Conservation (phyloP, 1,140 invertebrate genomes). For the Teleogryllus occipitalis region DNA sequence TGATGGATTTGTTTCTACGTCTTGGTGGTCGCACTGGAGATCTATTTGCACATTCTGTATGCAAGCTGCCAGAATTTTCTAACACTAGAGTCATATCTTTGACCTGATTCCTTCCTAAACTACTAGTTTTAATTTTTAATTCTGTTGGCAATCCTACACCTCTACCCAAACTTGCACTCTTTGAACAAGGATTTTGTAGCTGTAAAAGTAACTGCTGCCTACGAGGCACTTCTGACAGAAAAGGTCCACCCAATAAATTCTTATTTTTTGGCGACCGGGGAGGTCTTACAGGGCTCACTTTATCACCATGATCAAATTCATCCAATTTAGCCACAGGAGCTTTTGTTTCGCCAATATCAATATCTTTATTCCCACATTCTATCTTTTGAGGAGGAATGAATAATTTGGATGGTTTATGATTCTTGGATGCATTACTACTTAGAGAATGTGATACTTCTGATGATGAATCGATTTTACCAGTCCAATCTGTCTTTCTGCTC, state of each 20-base stretch:
- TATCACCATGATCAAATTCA: slow-evolving; percentile 6
- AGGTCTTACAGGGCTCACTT: slow-evolving; percentile 17
- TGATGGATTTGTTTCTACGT: slow-evolving; percentile 14
- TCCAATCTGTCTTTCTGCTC: background rate
- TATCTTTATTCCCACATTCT: slow-evolving; percentile 1
- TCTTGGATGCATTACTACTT: background rate
- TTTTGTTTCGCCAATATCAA: slow-evolving; percentile 3
- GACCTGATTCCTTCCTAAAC: background rate
- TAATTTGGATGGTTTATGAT: background rate
- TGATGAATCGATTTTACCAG: background rate
- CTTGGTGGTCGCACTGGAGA: slow-evolving; percentile 15
- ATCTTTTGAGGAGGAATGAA: background rate
- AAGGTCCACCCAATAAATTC: slow-evolving; percentile 8
- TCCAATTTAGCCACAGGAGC: slow-evolving; percentile 18
- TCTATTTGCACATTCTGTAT: background rate
- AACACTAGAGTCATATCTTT: background rate
- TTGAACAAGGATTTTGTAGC: slow-evolving; percentile 13
- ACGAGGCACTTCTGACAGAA: background rate
- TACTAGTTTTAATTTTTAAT: slow-evolving; percentile 1
- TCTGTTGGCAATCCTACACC: background rate
- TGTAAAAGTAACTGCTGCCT: slow-evolving; percentile 7
- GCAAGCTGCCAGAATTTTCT: background rate
- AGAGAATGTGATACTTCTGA: slow-evolving; percentile 7
- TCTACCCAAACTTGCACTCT: slow-evolving; percentile 20
- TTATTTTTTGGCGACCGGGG: slow-evolving; percentile 20